A percentile compares a stretch with the other conserved stretches of the same genome.
Evolutionary conservation across 2,797 vertebrate genomes (phyloP).

Genomic region (Sarcophilus harrisii): DNA sequence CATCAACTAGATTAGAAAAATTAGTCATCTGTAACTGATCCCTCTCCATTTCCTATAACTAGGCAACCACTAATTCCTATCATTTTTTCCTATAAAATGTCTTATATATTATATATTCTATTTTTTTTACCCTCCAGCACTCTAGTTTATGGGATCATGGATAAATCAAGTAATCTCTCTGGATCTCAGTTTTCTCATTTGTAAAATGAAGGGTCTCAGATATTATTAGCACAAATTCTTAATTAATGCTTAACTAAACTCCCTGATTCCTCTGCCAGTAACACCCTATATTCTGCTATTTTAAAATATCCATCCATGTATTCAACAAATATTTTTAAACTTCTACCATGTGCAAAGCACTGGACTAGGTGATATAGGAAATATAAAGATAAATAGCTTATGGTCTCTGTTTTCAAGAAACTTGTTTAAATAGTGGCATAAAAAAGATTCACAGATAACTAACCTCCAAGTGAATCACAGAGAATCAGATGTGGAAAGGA

Average conservation of each 20-base stretch:
- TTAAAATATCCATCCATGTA: not conserved
- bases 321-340: not conserved
- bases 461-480: not conserved
- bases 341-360: not conserved
- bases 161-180: not conserved
- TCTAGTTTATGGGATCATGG: not conserved
- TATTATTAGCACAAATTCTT: not conserved
- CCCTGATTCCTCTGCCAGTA: no score
- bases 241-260: not conserved
- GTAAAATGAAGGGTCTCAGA: not conserved
- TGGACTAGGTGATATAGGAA: not conserved
- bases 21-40: constrained; percentile 1
- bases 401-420: not conserved
- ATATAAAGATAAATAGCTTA: not conserved
- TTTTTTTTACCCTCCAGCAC: not conserved
- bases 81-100: constrained; percentile 28
- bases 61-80: not conserved
- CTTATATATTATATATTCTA: not conserved
- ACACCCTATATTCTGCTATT: not conserved
- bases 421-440: not conserved
- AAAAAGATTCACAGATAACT: constrained; percentile 8
- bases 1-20: not conserved
- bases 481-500: not conserved
- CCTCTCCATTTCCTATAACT: not conserved
- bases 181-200: not conserved